Percentiles rank a stretch among this genome's conserved stretches.
Conservation (phyloP, 2,888 invertebrate species). For the Gryllus longicercus region DNA sequence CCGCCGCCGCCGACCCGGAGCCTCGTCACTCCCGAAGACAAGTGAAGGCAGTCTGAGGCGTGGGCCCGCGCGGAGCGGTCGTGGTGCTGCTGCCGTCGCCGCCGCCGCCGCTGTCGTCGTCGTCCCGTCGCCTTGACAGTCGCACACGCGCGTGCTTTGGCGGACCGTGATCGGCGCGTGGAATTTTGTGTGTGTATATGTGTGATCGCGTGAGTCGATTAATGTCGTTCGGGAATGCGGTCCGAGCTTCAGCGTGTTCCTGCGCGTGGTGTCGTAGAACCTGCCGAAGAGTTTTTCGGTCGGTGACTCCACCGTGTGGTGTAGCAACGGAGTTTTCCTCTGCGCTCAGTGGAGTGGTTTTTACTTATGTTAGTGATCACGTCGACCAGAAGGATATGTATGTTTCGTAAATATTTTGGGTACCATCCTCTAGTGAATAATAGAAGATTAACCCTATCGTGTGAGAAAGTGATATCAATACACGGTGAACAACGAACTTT, state of each 20-base stretch:
- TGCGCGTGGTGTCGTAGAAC: neutral
- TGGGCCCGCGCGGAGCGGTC: constrained; percentile 25
- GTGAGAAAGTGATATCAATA: no score
- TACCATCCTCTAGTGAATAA: no score
- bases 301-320: neutral
- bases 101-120: neutral
- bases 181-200: neutral
- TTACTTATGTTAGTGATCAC: no score
- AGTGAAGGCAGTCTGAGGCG: constrained; percentile 33
- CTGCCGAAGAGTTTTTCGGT: neutral
- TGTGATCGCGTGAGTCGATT: no score
- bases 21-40: constrained; percentile 28
- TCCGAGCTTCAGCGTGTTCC: neutral
- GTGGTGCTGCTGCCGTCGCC: neutral
- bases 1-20: neutral
- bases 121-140: neutral
- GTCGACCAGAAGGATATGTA: no score
- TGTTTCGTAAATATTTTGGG: no score
- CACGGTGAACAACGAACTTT: no score
- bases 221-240: no score
- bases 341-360: no score
- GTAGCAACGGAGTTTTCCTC: neutral
- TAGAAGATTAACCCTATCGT: no score
- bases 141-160: neutral
- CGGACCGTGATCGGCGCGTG: neutral